Evolutionary conservation across 1,140 invertebrate genomes (phyloP), one percentile per base, ranked within the genome.

Genomic region (Paraescarpia echinospica): DNA sequence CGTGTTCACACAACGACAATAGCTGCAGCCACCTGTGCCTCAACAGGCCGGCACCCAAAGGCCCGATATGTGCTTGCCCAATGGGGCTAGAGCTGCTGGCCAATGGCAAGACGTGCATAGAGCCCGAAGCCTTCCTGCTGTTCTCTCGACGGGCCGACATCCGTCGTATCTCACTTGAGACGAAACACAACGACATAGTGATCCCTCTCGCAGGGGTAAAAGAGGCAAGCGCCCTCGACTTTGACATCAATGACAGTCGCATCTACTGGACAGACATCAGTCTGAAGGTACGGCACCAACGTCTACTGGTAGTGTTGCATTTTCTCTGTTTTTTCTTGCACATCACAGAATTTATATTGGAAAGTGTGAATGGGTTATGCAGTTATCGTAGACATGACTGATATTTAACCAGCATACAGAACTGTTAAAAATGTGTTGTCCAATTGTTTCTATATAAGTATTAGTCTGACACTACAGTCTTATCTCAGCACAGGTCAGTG

Each of bases 1-100:
- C 99, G 0, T 99, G 99, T 95, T 98, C 97, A 0, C 96, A 96
- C 0, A 98, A 99, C 94, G 99, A 99, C 95, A 99, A 98, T 35
- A 98, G 98, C 1, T 99, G 99, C 95, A 99, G 98, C 0, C 99
- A 99, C 97, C 96, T 99, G 0, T 99, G 99, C 96, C 96, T 99
- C 0, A 98, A 99, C 33, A 98, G 0, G 98, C 98, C 89, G 98
- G 97, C 94, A 97, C 98, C 93, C 8, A 35, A 94, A 35, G 94
- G 94, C 2, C 94, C 94, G 6, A 94, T 95, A 2, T 99, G 99
- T 95, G 98, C 97, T 27, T 99, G 99, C 96, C 99, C 99, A 9
- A 95, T 95, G 94, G 95, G 95, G 0, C 93, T 98, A 93, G 98
- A 99, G 95, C 96, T 99, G 34, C 97, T 97, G 31, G 97, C 97